Percentiles rank a stretch among this genome's conserved stretches.
Evolutionary conservation across 92 coral and sea anemone species (phyloP).

Genomic region (Anthopleura xanthogrammica): DNA sequence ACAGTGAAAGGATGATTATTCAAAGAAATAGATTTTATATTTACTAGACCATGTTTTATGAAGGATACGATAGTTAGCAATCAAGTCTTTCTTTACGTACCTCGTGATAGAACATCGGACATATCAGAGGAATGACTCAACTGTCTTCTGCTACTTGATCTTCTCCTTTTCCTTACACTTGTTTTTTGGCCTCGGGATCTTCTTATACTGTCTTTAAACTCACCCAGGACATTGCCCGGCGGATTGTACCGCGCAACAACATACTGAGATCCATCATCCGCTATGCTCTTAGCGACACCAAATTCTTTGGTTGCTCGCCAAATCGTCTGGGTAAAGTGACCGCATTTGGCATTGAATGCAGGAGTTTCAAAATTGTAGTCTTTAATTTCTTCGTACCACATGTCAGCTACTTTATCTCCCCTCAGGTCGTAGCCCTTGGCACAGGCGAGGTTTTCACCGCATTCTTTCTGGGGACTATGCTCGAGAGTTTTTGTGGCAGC

Average conservation of each 20-base stretch:
- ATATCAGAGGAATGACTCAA: slow-evolving; percentile 41
- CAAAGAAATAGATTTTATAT: no score
- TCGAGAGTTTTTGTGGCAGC: slow-evolving; percentile 55
- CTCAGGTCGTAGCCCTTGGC: slow-evolving; percentile 52
- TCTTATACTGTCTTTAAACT: slow-evolving; percentile 70
- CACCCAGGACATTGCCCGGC: slow-evolving; percentile 85
- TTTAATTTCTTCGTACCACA: slow-evolving; percentile 77
- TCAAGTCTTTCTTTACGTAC: slow-evolving; percentile 7
- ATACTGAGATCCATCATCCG: slow-evolving; percentile 76
- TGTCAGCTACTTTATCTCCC: slow-evolving; percentile 67
- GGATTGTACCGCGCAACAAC: slow-evolving; percentile 94
- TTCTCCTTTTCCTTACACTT: slow-evolving; percentile 62
- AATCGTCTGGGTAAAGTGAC: slow-evolving; percentile 78
- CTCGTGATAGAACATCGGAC: slow-evolving; percentile 20
- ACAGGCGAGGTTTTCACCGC: slow-evolving; percentile 58
- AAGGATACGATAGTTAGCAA: no score
- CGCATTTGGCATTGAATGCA: slow-evolving; percentile 82
- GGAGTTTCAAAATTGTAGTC: slow-evolving; percentile 82
- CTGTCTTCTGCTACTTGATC: slow-evolving; percentile 58
- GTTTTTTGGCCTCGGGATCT: slow-evolving; percentile 65
- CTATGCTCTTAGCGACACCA: slow-evolving; percentile 68
- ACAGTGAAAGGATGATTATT: no score
- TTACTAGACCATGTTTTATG: no score
- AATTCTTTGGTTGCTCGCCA: slow-evolving; percentile 76
- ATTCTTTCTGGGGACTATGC: slow-evolving; percentile 60